Conservation (phyloP, 2,888 invertebrate species). For the Pasiphila rectangulata region DNA sequence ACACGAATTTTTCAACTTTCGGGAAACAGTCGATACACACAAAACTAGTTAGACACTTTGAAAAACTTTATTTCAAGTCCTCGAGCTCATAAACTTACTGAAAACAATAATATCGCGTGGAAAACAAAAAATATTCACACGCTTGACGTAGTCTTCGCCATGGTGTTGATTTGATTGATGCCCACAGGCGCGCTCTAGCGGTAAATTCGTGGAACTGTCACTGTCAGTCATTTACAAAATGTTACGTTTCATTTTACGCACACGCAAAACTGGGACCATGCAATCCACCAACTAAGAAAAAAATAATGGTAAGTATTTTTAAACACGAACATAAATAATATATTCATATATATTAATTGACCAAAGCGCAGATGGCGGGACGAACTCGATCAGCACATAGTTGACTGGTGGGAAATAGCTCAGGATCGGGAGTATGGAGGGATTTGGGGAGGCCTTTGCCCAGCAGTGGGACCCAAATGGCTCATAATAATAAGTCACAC, state of each 20-base stretch:
- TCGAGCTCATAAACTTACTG: constrained; percentile 65
- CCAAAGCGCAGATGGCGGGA: not conserved
- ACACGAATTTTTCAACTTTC: constrained; percentile 70
- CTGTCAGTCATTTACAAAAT: constrained; percentile 21
- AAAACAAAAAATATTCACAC: constrained; percentile 76
- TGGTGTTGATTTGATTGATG: constrained; percentile 73
- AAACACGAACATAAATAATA: no score
- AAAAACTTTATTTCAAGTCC: constrained; percentile 56
- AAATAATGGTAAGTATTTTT: no score
- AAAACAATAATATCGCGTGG: constrained; percentile 66
- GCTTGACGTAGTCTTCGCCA: constrained; percentile 74
- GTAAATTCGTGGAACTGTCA: constrained; percentile 22
- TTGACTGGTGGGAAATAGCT: no score
- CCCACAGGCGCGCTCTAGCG: constrained; percentile 58
- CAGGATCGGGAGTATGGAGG: no score
- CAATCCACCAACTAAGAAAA: no score
- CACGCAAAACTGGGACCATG: not conserved
- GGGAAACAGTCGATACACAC: constrained; percentile 52
- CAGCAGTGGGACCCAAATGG: no score
- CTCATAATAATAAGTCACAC: no score
- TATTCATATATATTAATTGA: not conserved
- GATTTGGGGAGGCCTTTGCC: no score
- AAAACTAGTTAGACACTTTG: constrained; percentile 52
- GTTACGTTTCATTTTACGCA: constrained; percentile 42
- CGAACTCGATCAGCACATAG: no score